Percentiles rank a stretch among this genome's conserved stretches.
phyloP scores from a whole-genome alignment of 2,888 invertebrate genomes.

The Eilema depressum region DNA sequence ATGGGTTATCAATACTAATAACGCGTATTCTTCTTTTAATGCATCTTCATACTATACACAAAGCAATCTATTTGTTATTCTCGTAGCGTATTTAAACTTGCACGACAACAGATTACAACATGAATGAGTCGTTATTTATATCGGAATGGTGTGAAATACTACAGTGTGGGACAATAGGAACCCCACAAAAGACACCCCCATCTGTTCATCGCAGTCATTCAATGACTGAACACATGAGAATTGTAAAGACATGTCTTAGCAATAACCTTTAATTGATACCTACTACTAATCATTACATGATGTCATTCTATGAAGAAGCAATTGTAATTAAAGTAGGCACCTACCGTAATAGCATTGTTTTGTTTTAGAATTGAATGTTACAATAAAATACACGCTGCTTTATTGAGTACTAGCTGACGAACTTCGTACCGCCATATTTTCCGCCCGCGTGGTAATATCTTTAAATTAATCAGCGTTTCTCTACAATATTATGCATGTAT shows the following conservation, averaged over 20 bases:
- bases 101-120: neutral
- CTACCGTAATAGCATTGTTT: constrained; percentile 9
- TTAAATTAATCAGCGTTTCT: too few relatives aligned
- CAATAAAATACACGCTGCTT: constrained; percentile 4
- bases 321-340: constrained; percentile 22
- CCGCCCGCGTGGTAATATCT: too few relatives aligned
- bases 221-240: constrained; percentile 62
- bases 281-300: constrained; percentile 27
- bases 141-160: constrained; percentile 66
- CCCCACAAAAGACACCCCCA: constrained; percentile 76
- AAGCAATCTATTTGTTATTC: neutral
- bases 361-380: constrained; percentile 24
- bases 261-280: constrained; percentile 7
- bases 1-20: neutral
- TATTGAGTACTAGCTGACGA: too few relatives aligned
- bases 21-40: neutral
- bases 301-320: constrained; percentile 23
- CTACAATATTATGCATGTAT: too few relatives aligned
- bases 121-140: constrained; percentile 51
- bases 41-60: neutral
- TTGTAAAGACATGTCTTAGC: constrained; percentile 57
- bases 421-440: too few relatives aligned
- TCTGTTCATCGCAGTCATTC: constrained; percentile 70
- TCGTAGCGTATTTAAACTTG: too few relatives aligned
- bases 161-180: constrained; percentile 71